Base-by-base conservation (phyloP, 1,140 invertebrate species). In the Mylabris phalerata region DNA sequence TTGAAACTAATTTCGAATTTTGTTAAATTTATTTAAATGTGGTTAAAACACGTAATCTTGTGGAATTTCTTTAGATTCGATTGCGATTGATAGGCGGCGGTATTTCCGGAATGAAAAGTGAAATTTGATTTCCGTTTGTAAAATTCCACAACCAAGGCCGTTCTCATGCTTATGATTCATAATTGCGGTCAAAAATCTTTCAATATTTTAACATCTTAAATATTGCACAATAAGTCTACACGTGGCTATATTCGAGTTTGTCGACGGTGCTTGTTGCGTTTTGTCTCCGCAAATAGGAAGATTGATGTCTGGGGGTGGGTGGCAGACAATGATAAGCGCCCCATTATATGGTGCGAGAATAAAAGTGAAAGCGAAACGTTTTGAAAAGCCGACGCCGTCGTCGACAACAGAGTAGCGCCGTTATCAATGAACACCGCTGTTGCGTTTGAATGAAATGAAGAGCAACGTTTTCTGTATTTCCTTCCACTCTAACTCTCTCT, bases 51-150 rank as follows among this genome's bases (percentile, higher is more conserved):
- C 19, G 19, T 19, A 19, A 19, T 19, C 19, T 19, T 19, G 19
- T 19, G 19, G 19, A 19, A 19, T 19, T 19, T 19, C 19, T 19
- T 19, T 19, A 19, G 19, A 19, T 19, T 19, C 19, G 19, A 19
- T 19, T 19, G 19, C 19, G 19, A 19, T 19, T 19, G 19, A 19
- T 19, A 19, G 46, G 13, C 39, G 9, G 13, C 25, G 42, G 51
- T 46, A 54, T 54, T 54, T 54, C 51, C 51, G 32, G 32, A 32
- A 7, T 27, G 25, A 11, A 27, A 50, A 27, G 48, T 50, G 48
- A 38, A 50, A 27, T 51, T 51, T 39, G 51, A 54, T 54, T 54
- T 54, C 51, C 51, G 42, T 45, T 45, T n/a, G 41, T 52, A 25
- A 9, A 19, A 54, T 46, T 54, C 46, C 51, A 27, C 39, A 24